These are phyloP conservation scores for Atherinomorus stipes DNA, from an alignment of 2,113 vertebrate genomes.

Conservation along the genomic window DNA sequence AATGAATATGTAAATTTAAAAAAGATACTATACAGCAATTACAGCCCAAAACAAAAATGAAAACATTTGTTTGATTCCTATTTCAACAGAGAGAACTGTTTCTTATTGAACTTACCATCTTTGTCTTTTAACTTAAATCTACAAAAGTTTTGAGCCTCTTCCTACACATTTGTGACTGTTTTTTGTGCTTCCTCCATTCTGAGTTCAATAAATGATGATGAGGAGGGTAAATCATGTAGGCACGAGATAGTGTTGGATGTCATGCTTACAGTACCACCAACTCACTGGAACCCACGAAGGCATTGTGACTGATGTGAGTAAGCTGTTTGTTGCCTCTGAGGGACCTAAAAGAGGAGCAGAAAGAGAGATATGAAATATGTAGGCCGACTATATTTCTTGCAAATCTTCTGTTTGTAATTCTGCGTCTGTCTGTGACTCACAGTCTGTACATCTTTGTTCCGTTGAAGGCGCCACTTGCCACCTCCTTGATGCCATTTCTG, in stretches of 20 bases:
- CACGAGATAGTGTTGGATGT: conserved; percentile 58
- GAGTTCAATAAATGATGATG: conserved; percentile 39
- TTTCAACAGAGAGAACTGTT: conserved; percentile 25
- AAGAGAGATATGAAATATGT: conserved; percentile 5
- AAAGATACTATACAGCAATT: conserved; percentile 7
- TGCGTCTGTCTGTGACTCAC: conserved; percentile 81
- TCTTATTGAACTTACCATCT: not conserved
- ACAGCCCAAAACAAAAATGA: not conserved
- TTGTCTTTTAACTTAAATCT: conserved; percentile 39
- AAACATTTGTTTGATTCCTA: conserved; percentile 22
- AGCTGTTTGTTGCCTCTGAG: conserved; percentile 91
- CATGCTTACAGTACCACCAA: conserved; percentile 92
- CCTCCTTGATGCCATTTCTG: conserved; percentile 93
- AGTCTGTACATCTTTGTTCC: conserved; percentile 91
- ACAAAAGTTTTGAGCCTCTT: conserved; percentile 7
- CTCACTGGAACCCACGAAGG: conserved; percentile 91
- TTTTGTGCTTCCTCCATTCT: conserved; percentile 29
- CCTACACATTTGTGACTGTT: not conserved
- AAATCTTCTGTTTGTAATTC: conserved; percentile 35
- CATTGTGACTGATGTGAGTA: conserved; percentile 85
- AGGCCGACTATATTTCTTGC: not conserved
- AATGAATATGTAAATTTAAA: not conserved
- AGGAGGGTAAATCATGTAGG: conserved; percentile 50
- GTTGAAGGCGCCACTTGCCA: conserved; percentile 93
- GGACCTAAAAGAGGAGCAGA: conserved; percentile 76